Base-by-base conservation (phyloP, 1,140 invertebrate species). In the Brachionus angularis region DNA sequence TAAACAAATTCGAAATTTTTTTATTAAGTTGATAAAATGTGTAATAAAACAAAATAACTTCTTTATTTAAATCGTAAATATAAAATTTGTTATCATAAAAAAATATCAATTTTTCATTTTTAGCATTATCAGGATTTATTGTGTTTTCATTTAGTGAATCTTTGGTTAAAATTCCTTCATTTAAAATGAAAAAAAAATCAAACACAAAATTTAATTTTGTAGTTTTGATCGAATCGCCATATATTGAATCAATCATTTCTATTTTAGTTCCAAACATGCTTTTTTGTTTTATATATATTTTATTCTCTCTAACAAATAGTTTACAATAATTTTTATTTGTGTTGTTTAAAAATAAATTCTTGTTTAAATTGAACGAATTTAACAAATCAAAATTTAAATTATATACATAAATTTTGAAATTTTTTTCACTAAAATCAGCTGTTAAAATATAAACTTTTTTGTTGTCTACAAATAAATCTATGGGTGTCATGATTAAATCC, bases 281-380 rank as follows among this genome's bases (percentile, higher is more conserved):
- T 58, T 58, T 36, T 58, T 58, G 53, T 39, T 58, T 58, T 23
- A 58, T 34, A 39, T 39, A 58, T n/a, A 58, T 23, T 39, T 39
- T 58, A 3, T 21, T 23, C 12, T 39, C 25, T 39, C 39, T 39
- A 1, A 23, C 36, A 36, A 10, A 23, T 14, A 58, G 16, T 58
- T 58, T 58, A 23, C 36, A 27, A 58, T 4, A 58, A 23, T 39
- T 12, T 3, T 14, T 39, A 25, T 33, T 58, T 25, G 36, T n/a
- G 10, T 18, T 10, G 10, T 25, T 58, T 39, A 58, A 36, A 39
- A 58, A 23, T 4, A 18, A 5, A 58, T 5, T 58, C 23, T 8
- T 16, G 39, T 39, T 42, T 4, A 58, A 4, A 23, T 58, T 21
- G 27, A 58, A 58, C 14, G 53, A 58, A 58, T 58, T 58, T 21